Percentiles rank a stretch among this genome's conserved stretches.
These are phyloP conservation scores for Papilio machaon DNA, from an alignment of 1,140 invertebrate species.

Conservation along the genomic window DNA sequence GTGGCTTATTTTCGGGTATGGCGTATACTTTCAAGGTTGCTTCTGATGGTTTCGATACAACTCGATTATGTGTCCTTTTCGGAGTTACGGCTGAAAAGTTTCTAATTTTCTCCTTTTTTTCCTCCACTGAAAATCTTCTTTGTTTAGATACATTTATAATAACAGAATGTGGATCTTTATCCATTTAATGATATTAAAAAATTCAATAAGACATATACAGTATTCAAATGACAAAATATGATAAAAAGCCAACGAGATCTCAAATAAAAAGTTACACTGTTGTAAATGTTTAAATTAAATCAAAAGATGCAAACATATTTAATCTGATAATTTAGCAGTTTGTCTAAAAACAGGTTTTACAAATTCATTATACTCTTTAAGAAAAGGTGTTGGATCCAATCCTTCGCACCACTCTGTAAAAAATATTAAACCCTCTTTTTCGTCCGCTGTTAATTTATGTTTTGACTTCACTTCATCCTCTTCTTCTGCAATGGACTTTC, in stretches of 20 bases:
- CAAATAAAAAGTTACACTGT: conserved; percentile 8
- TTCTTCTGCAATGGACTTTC: conserved; percentile 57
- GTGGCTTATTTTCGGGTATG: conserved; percentile 46
- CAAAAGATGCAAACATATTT: not conserved
- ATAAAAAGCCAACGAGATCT: conserved; percentile 44
- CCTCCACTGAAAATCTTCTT: conserved; percentile 37
- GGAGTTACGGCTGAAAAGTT: not conserved
- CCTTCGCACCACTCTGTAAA: conserved; percentile 81
- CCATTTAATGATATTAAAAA: conserved; percentile 44
- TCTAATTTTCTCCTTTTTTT: conserved; percentile 2
- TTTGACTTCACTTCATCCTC: conserved; percentile 49
- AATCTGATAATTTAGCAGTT: conserved; percentile 16
- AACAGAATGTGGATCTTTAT: conserved; percentile 49
- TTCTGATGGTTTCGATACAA: conserved; percentile 40
- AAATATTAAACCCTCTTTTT: conserved; percentile 69
- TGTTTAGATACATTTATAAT: conserved; percentile 50
- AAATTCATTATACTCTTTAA: conserved; percentile 69
- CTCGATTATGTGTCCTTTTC: conserved; percentile 15
- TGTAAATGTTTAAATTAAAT: not conserved
- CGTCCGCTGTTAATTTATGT: conserved; percentile 67
- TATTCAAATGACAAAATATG: conserved; percentile 35
- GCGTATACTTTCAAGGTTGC: conserved; percentile 42
- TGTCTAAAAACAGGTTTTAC: conserved; percentile 66
- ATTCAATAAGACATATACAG: conserved; percentile 36
- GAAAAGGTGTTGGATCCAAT: conserved; percentile 69